Base-by-base conservation (phyloP, 2,888 invertebrate species). In the Griposia aprilina region DNA sequence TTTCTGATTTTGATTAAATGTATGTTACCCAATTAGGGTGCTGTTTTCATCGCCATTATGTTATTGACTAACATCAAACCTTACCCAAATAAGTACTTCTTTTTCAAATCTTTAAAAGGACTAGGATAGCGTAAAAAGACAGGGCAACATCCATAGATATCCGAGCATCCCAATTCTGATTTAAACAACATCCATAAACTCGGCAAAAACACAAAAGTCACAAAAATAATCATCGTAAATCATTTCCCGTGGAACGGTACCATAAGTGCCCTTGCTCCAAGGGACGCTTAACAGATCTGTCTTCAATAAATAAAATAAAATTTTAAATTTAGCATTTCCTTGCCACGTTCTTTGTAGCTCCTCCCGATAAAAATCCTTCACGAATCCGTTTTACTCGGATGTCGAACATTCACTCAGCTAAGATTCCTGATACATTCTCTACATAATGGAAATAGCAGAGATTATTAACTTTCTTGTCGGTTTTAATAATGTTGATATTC, bases 291-390 rank as follows among this genome's bases (percentile, higher is more conserved):
- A 45, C 59, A 63, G 50, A 50, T 59, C 52, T 65, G 62, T 45
- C 57, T 59, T 74, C 63, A 62, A 83, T 76, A 81, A 77, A 76
- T 84, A 72, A 80, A 74, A 59, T 59, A 23, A 36, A 76, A 80
- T 80, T 80, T 73, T 48, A 80, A 79, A 65, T 72, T 76, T 68
- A 80, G 60, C 63, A 71, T 83, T 67, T 80, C 45, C 63, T 62
- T 15, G 41, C 26, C 50, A 59, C 57, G 62, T 67, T 15, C 55
- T 68, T 45, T 65, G 81, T 45, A 36, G 69, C 45, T 78, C 45
- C n/a, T 67, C 62, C 70, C 69, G 59, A 73, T 76, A 57, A 57
- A 70, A 48, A 70, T 65, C 50, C 66, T 67, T 59, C 59, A 66
- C 36, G 82, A 76, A 52, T 76, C 26, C 52, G 41, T 76, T 75